Percentiles rank a stretch among this genome's conserved stretches.
These are phyloP conservation scores for Linnaemya tessellans DNA, from an alignment of 2,888 invertebrate species.

Conservation along the genomic window DNA sequence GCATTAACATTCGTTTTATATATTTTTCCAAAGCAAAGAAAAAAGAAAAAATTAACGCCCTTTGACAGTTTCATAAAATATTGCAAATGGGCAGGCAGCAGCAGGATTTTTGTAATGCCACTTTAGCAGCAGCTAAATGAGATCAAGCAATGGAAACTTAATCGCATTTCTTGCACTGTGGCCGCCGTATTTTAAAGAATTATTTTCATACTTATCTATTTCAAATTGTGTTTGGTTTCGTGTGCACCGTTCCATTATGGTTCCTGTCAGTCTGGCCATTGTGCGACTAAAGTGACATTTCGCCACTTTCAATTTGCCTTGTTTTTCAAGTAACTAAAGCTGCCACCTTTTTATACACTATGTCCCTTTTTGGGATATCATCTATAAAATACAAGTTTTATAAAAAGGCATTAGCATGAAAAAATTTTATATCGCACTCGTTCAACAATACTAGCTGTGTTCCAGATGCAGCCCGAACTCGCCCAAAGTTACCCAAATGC, in stretches of 20 bases:
- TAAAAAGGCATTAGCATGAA: too few species aligned
- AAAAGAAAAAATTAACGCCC: constrained; percentile 42
- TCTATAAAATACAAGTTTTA: too few species aligned
- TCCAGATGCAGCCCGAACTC: too few species aligned
- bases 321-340: too few species aligned
- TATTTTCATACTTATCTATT: constrained; percentile 11
- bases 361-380: too few species aligned
- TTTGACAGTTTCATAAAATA: constrained; percentile 27
- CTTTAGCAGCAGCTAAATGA: constrained; percentile 41
- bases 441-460: too few species aligned
- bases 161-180: constrained; percentile 78
- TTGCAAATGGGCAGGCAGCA: not conserved
- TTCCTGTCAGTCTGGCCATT: not conserved
- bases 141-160: constrained; percentile 72
- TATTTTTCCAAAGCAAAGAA: constrained; percentile 36
- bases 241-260: not conserved
- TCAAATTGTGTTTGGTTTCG: constrained; percentile 69
- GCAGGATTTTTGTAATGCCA: not conserved
- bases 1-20: constrained; percentile 18
- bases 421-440: too few species aligned
- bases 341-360: too few species aligned
- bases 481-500: too few species aligned
- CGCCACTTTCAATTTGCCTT: too few species aligned
- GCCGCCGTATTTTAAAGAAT: constrained; percentile 67
- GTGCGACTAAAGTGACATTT: too few species aligned